Percentiles rank a stretch among this genome's conserved stretches.
Evolutionary conservation across 1,140 invertebrate genomes (phyloP).

Genomic region (Drosophila busckii): DNA sequence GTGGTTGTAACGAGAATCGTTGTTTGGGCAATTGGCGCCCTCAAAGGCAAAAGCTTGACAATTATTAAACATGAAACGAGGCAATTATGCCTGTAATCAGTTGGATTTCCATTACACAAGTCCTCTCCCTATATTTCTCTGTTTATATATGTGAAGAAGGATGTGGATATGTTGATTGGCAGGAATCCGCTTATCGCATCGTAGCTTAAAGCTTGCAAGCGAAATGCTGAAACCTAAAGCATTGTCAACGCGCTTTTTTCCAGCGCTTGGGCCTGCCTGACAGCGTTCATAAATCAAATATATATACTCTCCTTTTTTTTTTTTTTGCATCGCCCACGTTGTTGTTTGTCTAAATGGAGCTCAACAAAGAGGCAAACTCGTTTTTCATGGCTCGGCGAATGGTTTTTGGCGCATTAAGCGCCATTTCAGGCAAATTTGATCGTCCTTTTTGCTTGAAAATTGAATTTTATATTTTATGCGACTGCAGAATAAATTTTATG

Average conservation of each 20-base stretch:
- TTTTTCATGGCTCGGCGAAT: conserved; percentile 52
- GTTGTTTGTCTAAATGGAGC: conserved; percentile 9
- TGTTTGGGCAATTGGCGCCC: conserved; percentile 63
- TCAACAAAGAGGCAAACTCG: no score
- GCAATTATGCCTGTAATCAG: conserved; percentile 45
- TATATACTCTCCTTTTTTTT: conserved; percentile 26
- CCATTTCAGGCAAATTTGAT: conserved; percentile 30
- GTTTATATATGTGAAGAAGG: conserved; percentile 6
- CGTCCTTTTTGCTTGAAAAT: conserved; percentile 26
- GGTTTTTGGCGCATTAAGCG: conserved; percentile 57
- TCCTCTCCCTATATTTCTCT: neutral
- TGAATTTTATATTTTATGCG: conserved; percentile 36
- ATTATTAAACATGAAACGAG: conserved; percentile 75
- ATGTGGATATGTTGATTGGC: conserved; percentile 64
- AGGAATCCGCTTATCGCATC: conserved; percentile 44
- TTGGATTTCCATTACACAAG: conserved; percentile 4
- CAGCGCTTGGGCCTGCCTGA: no score
- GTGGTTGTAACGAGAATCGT: conserved; percentile 52
- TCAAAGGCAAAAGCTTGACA: conserved; percentile 67
- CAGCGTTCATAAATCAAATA: conserved; percentile 54
- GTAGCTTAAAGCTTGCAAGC: no score
- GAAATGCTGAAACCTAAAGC: no score
- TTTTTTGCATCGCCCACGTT: neutral
- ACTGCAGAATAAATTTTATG: conserved; percentile 46
- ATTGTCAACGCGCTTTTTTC: no score